Base-by-base conservation (phyloP, 2,797 vertebrate genomes). In the Mionectes olivaceus region DNA sequence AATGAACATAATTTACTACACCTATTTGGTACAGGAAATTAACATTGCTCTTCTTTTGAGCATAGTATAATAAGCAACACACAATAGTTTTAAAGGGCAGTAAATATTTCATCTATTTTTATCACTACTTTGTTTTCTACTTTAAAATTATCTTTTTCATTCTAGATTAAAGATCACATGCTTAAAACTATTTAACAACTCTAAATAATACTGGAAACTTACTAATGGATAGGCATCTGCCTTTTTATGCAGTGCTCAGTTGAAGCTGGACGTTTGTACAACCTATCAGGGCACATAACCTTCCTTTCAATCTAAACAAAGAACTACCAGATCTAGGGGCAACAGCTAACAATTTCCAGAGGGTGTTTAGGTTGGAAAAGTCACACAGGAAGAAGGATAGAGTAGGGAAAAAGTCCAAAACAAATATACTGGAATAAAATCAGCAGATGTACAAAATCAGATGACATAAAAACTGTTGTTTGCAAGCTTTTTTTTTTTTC, bases 271-370 rank as follows among this genome's bases (percentile, higher is more conserved):
- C 91, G 50, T 91, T 92, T 92, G 59, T 63, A 92, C 53, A 89
- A 68, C 2, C 1, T 74, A 83, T 59, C 39, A 89, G n/a, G 76
- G 61, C 61, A 89, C 94, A 95, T 68, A 92, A 65, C 47, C 69
- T 85, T 63, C 33, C 35, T 87, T 93, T 83, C 59, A 83, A 57
- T n/a, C 69, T 93, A 83, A 93, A 89, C 47, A 43, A 89, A 87
- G 79, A 93, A 73, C 39, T 73, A 91, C 65, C 35, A 94, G 53
- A 92, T 95, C 73, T 79, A 89, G 79, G 19, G 79, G 76, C n/a
- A 95, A 87, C 47, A 83, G 65, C 65, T 83, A 95, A 93, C 82
- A 69, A 91, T 83, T 95, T 94, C 85, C 87, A 96, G 69, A 83
- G 63, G n/a, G 4, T 92, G 75, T 94, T 95, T 95, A 78, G 82